A percentile compares a stretch with the other conserved stretches of the same genome.
Evolutionary conservation across 1,140 invertebrate species (phyloP).

Genomic region (Bombus breviceps): DNA sequence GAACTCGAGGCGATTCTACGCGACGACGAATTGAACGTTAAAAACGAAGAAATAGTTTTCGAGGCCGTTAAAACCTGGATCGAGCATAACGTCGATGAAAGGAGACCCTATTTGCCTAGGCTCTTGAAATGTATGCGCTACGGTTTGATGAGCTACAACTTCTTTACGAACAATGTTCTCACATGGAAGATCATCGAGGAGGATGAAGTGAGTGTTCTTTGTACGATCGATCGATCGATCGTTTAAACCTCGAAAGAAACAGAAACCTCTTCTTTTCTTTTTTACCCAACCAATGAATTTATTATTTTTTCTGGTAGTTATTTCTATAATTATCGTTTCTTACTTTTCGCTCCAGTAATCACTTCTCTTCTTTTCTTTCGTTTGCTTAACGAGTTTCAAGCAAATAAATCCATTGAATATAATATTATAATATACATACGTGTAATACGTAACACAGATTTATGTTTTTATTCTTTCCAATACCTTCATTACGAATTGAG

Average conservation of each 20-base stretch:
- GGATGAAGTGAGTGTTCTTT: conserved; percentile 82
- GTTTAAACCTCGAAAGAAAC: not conserved
- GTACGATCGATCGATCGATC: not conserved
- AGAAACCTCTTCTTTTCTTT: no score
- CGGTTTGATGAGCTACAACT: conserved; percentile 86
- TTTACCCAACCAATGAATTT: no score
- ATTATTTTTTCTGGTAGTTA: no score
- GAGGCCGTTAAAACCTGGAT: conserved; percentile 87
- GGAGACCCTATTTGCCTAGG: conserved; percentile 83
- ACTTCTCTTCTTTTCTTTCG: not conserved
- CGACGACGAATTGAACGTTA: conserved; percentile 90
- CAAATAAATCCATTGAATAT: no score
- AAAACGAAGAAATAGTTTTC: conserved; percentile 87
- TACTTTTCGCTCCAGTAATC: not conserved
- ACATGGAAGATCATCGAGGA: conserved; percentile 83
- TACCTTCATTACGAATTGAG: no score
- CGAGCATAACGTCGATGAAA: conserved; percentile 81
- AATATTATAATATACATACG: no score
- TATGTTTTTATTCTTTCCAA: no score
- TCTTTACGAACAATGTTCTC: conserved; percentile 85
- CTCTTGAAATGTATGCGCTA: conserved; percentile 87
- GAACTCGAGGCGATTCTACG: conserved; percentile 88
- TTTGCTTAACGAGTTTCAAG: not conserved
- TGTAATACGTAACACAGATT: no score
- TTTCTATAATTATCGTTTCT: no score